Percentiles rank a stretch among this genome's conserved stretches.
phyloP scores from a whole-genome alignment of 2,113 vertebrate genomes.

The Dendropsophus ebraccatus region DNA sequence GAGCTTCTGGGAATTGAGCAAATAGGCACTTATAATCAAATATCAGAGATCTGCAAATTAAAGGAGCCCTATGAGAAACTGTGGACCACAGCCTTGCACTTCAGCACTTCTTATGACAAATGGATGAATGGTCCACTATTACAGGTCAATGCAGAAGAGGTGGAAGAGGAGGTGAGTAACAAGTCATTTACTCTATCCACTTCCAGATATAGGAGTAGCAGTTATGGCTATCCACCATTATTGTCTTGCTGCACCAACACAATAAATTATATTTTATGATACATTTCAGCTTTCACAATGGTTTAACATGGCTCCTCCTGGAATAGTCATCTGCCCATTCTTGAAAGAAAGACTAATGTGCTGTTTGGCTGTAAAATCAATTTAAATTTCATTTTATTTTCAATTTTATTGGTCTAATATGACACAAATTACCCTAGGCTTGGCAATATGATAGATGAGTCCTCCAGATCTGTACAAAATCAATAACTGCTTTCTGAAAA shows the following conservation, averaged over 20 bases:
- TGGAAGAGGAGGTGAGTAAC: slow-evolving; percentile 56
- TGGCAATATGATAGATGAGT: slow-evolving; percentile 54
- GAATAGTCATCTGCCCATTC: slow-evolving; percentile 11
- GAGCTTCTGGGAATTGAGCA: slow-evolving; percentile 51
- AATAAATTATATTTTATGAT: background rate
- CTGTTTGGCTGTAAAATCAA: slow-evolving; percentile 56
- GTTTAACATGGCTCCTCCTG: background rate
- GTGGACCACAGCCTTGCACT: slow-evolving; percentile 30
- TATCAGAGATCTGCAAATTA: slow-evolving; percentile 24
- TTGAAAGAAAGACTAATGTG: slow-evolving; percentile 31
- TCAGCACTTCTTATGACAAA: slow-evolving; percentile 14
- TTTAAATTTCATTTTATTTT: slow-evolving; percentile 54
- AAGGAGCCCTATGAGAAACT: slow-evolving; percentile 60
- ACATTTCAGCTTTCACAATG: background rate
- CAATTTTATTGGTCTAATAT: slow-evolving; percentile 58
- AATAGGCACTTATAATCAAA: slow-evolving; percentile 48
- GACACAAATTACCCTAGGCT: slow-evolving; percentile 44
- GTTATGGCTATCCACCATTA: background rate
- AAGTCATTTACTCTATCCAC: background rate
- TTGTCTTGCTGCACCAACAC: background rate
- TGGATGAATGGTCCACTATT: slow-evolving; percentile 46
- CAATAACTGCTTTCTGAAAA: slow-evolving; percentile 56
- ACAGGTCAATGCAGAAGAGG: slow-evolving; percentile 59
- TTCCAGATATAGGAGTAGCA: background rate
- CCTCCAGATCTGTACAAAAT: slow-evolving; percentile 59